Percentiles rank a stretch among this genome's conserved stretches.
These are phyloP conservation scores for Augiades crinisus DNA, from an alignment of 2,888 invertebrate species.

Conservation along the genomic window DNA sequence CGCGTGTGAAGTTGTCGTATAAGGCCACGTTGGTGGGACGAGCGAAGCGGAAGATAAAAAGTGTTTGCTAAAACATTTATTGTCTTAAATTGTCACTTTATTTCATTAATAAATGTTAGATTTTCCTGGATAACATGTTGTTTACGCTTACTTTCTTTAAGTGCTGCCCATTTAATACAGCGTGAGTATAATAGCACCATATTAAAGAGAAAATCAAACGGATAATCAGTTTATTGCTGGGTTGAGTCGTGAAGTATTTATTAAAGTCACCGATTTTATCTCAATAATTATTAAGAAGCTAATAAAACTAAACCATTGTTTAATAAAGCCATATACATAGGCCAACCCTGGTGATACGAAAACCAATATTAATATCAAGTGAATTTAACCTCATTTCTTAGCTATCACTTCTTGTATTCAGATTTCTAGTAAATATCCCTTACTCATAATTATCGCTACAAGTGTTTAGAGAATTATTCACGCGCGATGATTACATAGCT, in stretches of 20 bases:
- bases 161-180: too few species aligned
- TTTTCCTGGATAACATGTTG: too few species aligned
- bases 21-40: constrained; percentile 23
- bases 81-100: too few species aligned
- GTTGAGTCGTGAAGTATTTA: too few species aligned
- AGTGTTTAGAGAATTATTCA: constrained; percentile 25
- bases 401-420: constrained; percentile 18
- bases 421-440: constrained; percentile 15
- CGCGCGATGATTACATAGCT: constrained; percentile 5
- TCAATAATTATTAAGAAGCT: too few species aligned
- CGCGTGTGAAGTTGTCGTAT: constrained; percentile 55
- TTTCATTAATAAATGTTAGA: too few species aligned
- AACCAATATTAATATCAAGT: neutral
- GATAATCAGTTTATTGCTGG: too few species aligned
- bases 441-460: constrained; percentile 12
- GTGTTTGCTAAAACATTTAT: neutral
- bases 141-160: too few species aligned
- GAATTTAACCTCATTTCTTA: constrained; percentile 19
- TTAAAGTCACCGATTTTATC: too few species aligned
- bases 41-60: constrained; percentile 6
- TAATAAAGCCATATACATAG: neutral
- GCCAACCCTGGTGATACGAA: neutral
- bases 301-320: neutral
- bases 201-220: too few species aligned
- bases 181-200: too few species aligned